phyloP scores from a whole-genome alignment of 2,888 invertebrate species.

The Eulithis testata region DNA sequence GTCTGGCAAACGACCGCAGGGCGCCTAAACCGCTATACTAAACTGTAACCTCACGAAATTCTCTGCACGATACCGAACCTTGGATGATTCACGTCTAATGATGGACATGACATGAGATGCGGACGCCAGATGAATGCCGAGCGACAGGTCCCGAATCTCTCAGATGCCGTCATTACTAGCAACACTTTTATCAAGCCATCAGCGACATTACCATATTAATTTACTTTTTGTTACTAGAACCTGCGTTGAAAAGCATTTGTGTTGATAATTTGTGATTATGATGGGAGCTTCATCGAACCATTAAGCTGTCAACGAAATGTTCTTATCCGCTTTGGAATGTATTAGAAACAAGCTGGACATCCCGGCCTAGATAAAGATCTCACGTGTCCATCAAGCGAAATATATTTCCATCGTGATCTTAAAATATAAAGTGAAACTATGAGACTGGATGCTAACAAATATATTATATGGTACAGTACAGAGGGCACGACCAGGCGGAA shows the following conservation, averaged over 20 bases:
- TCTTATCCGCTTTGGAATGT: conserved; percentile 48
- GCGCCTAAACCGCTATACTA: conserved; percentile 83
- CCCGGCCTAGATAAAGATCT: conserved; percentile 48
- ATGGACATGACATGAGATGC: conserved; percentile 74
- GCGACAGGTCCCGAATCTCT: conserved; percentile 56
- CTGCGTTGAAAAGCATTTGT: conserved; percentile 46
- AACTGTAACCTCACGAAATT: conserved; percentile 85
- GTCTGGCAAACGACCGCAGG: conserved; percentile 75
- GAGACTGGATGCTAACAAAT: conserved; percentile 60
- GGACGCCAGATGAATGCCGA: conserved; percentile 73
- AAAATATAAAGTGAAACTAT: conserved; percentile 77
- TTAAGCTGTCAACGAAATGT: conserved; percentile 59
- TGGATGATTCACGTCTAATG: conserved; percentile 79
- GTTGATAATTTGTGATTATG: conserved; percentile 51
- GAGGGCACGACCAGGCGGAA: conserved; percentile 75
- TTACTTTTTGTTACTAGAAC: conserved; percentile 57
- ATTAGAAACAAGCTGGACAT: conserved; percentile 32
- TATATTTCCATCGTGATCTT: conserved; percentile 54
- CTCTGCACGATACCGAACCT: conserved; percentile 71
- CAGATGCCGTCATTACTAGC: conserved; percentile 54
- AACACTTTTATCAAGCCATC: conserved; percentile 67
- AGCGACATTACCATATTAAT: conserved; percentile 62
- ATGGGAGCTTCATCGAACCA: conserved; percentile 50
- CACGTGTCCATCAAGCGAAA: conserved; percentile 36
- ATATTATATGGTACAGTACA: conserved; percentile 70